Percentiles rank a stretch among this genome's conserved stretches.
These are phyloP conservation scores for Parnassius mnemosyne DNA, from an alignment of 2,888 invertebrate genomes.

Conservation along the genomic window DNA sequence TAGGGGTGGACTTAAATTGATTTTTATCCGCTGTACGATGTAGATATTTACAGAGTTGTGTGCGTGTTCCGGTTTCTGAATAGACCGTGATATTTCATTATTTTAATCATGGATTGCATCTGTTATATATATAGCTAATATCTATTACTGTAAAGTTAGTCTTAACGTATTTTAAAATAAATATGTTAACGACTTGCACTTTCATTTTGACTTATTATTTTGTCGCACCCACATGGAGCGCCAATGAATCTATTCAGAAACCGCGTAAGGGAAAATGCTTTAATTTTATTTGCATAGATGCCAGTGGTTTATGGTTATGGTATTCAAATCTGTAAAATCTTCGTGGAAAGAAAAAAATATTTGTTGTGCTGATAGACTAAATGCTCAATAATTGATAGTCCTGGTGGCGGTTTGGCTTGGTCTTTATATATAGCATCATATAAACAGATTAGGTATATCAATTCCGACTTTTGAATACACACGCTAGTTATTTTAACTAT, in stretches of 20 bases:
- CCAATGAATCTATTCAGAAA: slow-evolving; percentile 48
- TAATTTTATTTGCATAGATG: slow-evolving; percentile 63
- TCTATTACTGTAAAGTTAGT: slow-evolving; percentile 2
- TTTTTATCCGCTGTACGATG: slow-evolving; percentile 53
- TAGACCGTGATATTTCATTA: slow-evolving; percentile 33
- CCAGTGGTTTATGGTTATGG: slow-evolving; percentile 50
- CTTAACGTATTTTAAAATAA: slow-evolving; percentile 10
- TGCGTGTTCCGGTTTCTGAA: slow-evolving; percentile 52
- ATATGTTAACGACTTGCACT: slow-evolving; percentile 2
- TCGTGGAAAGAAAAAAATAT: slow-evolving; percentile 47
- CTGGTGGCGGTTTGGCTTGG: slow-evolving; percentile 48
- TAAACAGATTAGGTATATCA: background rate
- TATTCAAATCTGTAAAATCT: slow-evolving; percentile 50
- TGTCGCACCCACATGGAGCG: slow-evolving; percentile 33
- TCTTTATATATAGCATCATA: slow-evolving; percentile 25
- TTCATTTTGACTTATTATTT: slow-evolving; percentile 7
- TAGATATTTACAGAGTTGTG: slow-evolving; percentile 50
- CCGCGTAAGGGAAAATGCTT: slow-evolving; percentile 51
- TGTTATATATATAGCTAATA: no score
- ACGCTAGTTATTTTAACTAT: slow-evolving; percentile 12
- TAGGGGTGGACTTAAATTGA: slow-evolving; percentile 54
- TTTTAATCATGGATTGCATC: background rate
- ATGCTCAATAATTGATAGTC: slow-evolving; percentile 69
- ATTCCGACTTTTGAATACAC: slow-evolving; percentile 15
- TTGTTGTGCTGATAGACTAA: slow-evolving; percentile 50